Conservation (phyloP, 2,113 vertebrate genomes). For the Sander vitreus region DNA sequence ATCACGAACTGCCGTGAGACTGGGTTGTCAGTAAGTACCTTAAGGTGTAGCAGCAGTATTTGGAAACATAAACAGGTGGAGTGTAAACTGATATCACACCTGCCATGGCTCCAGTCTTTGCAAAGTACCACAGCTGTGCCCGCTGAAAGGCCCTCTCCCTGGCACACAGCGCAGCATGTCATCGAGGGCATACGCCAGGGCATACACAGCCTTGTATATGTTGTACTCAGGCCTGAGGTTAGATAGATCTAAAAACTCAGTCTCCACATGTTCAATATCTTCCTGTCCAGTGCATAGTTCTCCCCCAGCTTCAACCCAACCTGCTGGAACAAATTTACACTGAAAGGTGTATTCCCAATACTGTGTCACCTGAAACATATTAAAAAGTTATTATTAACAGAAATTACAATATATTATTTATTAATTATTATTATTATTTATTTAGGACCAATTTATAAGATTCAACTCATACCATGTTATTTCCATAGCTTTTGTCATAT, state of each 20-base stretch:
- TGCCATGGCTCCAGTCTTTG: no score
- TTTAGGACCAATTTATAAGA: background rate
- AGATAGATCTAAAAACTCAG: conserved; percentile 66
- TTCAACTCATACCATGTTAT: conserved; percentile 41
- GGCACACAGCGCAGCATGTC: conserved; percentile 74
- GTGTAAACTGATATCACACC: no score
- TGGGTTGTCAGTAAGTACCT: background rate
- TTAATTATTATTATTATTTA: no score
- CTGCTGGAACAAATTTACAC: conserved; percentile 65
- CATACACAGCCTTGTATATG: conserved; percentile 82
- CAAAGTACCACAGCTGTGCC: conserved; percentile 61
- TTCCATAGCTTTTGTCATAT: conserved; percentile 5
- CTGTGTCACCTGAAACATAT: conserved; percentile 17
- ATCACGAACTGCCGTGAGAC: no score
- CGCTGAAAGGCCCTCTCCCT: conserved; percentile 74
- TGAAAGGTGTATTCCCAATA: conserved; percentile 80
- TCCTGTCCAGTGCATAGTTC: conserved; percentile 74
- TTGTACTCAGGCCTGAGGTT: conserved; percentile 74
- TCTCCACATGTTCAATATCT: conserved; percentile 51
- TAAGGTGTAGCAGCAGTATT: background rate
- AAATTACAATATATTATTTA: background rate
- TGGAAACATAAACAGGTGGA: background rate
- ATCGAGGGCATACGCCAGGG: conserved; percentile 76
- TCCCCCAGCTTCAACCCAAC: conserved; percentile 5
- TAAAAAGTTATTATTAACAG: background rate